Percentiles rank a stretch among this genome's conserved stretches.
Conservation (phyloP, 2,888 invertebrate genomes). For the Tuta absoluta region DNA sequence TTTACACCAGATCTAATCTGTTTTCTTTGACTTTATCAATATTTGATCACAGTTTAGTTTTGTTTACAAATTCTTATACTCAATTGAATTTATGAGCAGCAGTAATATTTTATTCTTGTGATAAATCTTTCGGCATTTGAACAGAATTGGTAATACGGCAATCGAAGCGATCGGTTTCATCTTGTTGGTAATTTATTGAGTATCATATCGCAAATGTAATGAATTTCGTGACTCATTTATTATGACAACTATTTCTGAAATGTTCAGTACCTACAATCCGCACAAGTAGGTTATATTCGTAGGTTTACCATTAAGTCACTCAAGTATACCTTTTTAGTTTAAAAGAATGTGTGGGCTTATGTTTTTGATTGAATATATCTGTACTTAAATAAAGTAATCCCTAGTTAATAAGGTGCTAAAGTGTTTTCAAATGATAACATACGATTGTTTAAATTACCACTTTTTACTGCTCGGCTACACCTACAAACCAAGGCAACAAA, state of each 20-base stretch:
- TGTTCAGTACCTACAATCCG: background rate
- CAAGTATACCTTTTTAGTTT: too few relatives aligned
- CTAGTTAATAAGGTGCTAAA: background rate
- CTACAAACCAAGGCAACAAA: background rate
- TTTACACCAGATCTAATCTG: constrained; percentile 3
- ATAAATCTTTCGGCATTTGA: constrained; percentile 9
- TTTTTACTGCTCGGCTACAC: background rate
- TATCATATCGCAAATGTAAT: constrained; percentile 16
- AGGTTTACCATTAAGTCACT: too few relatives aligned
- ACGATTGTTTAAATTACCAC: too few relatives aligned
- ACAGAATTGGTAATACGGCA: background rate
- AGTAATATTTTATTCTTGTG: constrained; percentile 3
- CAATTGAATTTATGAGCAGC: background rate
- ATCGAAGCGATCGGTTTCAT: constrained; percentile 1
- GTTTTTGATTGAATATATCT: background rate
- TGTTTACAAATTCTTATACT: constrained; percentile 3
- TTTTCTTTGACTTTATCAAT: constrained; percentile 13
- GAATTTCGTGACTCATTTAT: constrained; percentile 18
- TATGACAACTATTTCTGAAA: background rate
- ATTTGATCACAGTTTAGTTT: constrained; percentile 12
- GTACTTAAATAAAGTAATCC: too few relatives aligned
- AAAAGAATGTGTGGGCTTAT: too few relatives aligned
- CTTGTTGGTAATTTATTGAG: constrained; percentile 4
- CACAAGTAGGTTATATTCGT: too few relatives aligned
- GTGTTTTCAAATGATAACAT: too few relatives aligned